These are phyloP conservation scores for Sinosuthora webbiana DNA, from an alignment of 2,113 vertebrate genomes.

Conservation along the genomic window DNA sequence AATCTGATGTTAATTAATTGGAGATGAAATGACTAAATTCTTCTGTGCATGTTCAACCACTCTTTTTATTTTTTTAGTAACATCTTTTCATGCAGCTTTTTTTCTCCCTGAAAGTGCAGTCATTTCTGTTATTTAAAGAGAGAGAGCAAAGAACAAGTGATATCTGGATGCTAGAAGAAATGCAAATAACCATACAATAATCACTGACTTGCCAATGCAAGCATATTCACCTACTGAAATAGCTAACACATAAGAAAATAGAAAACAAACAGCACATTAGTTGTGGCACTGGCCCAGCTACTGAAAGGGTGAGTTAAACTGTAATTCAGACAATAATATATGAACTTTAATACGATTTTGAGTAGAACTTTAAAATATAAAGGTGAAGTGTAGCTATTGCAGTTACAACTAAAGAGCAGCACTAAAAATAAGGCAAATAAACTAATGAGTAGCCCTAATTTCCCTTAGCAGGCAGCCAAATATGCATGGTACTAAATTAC, in stretches of 20 bases:
- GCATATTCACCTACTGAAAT: not conserved
- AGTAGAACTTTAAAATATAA: not conserved
- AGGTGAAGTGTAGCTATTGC: not conserved
- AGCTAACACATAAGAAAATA: not conserved
- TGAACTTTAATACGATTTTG: not conserved
- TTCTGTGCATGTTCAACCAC: not conserved
- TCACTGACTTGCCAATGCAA: not conserved
- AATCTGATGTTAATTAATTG: slow-evolving; percentile 38
- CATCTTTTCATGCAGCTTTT: not conserved
- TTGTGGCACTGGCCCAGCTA: not conserved
- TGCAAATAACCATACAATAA: not conserved
- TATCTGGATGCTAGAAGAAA: not conserved
- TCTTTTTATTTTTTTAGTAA: not conserved
- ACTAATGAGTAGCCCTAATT: not conserved
- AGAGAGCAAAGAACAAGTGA: not conserved
- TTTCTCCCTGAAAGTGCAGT: not conserved
- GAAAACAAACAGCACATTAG: not conserved
- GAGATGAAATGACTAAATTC: not conserved
- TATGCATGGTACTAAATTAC: not conserved
- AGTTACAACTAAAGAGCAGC: not conserved
- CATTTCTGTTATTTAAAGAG: not conserved
- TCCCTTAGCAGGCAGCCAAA: not conserved
- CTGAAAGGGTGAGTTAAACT: not conserved
- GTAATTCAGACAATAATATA: not conserved
- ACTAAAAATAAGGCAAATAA: not conserved